Evolutionary conservation across 2,113 vertebrate genomes (phyloP), one percentile per base, ranked within the genome.

Genomic region (Electrona antarctica): DNA sequence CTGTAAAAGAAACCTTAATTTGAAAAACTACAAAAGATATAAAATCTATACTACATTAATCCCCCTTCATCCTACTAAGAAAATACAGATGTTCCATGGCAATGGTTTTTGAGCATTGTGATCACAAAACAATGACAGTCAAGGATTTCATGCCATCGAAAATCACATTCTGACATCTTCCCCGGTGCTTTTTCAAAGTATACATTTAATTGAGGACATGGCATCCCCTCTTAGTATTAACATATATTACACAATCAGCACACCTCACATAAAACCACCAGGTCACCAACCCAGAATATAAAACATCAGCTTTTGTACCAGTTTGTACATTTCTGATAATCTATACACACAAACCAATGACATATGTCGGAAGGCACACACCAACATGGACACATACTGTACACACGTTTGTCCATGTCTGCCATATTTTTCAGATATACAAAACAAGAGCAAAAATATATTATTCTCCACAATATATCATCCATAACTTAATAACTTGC

Each of bases 361-460:
- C 75, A 74, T 56, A 76, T 57, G 72, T 78, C 61, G 69, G 66
- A 87, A 80, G 74, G 74, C 76, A 83, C 77, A 88, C 65, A 83
- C 64, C 10, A 62, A 76, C 63, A 74, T 61, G 46, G 55, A 45
- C 72, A 82, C 71, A 78, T 57, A 72, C 75, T 41, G 68, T n/a
- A 21, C 69, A 74, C 48, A 79, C 56, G 54, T 76, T 51, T 61
- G 66, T 73, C 58, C 76, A 52, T 60, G 48, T 77, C 59, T 55
- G 76, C 58, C 52, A 54, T 11, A 60, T 59, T 71, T 79, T 64
- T 61, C 29, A 50, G 47, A 73, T 67, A 46, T 71, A 76, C 64
- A 47, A 72, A 74, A 70, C 73, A 67, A 56, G 48, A 62, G 56
- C 52, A 51, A 54, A 72, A 67, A 56, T 74, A 70, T 74, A 62